A percentile compares a stretch with the other conserved stretches of the same genome.
Conservation (phyloP, 2,113 vertebrate species). For the Pagrus major region DNA sequence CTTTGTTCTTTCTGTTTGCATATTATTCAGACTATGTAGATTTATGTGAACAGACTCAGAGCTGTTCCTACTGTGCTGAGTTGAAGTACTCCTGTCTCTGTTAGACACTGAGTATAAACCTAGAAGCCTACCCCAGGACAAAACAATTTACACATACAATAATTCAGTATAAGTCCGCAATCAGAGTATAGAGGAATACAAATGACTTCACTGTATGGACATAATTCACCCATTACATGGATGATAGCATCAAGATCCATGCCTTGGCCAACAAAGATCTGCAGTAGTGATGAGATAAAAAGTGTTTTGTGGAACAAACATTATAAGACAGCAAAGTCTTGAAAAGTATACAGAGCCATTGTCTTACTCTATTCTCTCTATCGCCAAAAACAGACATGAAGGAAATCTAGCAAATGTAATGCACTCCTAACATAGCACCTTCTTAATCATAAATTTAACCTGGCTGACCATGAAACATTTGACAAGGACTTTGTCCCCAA, state of each 20-base stretch:
- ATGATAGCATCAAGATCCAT: conserved; percentile 49
- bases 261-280: conserved; percentile 55
- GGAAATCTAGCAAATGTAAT: conserved; percentile 66
- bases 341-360: conserved; percentile 58
- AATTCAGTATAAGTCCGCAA: conserved; percentile 57
- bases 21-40: conserved; percentile 73
- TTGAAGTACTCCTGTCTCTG: conserved; percentile 44
- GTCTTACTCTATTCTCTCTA: conserved; percentile 55
- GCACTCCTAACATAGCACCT: conserved; percentile 78
- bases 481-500: conserved; percentile 63
- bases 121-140: conserved; percentile 60
- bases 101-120: conserved; percentile 42
- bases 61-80: conserved; percentile 59
- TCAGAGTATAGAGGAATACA: conserved; percentile 57
- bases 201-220: conserved; percentile 64
- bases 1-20: conserved; percentile 81
- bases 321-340: conserved; percentile 56
- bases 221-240: conserved; percentile 56
- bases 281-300: conserved; percentile 72
- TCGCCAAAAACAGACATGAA: conserved; percentile 54
- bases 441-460: conserved; percentile 72
- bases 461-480: conserved; percentile 72
- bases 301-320: conserved; percentile 54
- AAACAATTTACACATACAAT: conserved; percentile 58
- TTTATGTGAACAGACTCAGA: conserved; percentile 58